Percentiles rank a stretch among this genome's conserved stretches.
These are phyloP conservation scores for Dynastes hyllus DNA, from an alignment of 2,888 invertebrate species.

Conservation along the genomic window DNA sequence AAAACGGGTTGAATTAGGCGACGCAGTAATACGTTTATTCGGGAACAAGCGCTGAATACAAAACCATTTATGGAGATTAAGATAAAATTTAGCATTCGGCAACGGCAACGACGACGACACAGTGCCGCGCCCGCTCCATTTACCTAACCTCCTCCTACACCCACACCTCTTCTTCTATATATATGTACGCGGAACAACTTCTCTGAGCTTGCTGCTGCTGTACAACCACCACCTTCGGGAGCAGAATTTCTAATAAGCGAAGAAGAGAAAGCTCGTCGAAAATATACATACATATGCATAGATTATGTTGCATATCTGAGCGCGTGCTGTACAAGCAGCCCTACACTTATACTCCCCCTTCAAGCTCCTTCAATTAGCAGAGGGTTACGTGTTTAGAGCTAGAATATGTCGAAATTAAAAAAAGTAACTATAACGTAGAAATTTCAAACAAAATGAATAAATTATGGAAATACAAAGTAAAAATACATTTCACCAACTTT, in stretches of 20 bases:
- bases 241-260: constrained; percentile 52
- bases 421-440: too few relatives aligned
- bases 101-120: neutral
- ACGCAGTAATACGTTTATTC: constrained; percentile 63
- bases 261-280: constrained; percentile 36
- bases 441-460: too few relatives aligned
- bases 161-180: neutral
- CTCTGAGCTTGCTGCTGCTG: neutral
- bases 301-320: neutral
- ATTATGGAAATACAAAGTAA: too few relatives aligned
- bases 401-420: too few relatives aligned
- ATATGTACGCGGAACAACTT: neutral
- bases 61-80: constrained; percentile 60
- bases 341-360: too few relatives aligned
- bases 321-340: too few relatives aligned
- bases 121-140: neutral
- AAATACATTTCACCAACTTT: too few relatives aligned
- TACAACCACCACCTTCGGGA: neutral
- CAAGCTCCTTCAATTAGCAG: too few relatives aligned
- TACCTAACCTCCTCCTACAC: neutral
- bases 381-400: too few relatives aligned
- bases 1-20: constrained; percentile 71
- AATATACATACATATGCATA: constrained; percentile 40
- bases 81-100: constrained; percentile 60
- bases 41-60: constrained; percentile 61